phyloP scores from a whole-genome alignment of 2,797 vertebrate species.

The Phoxinus dragarum region DNA sequence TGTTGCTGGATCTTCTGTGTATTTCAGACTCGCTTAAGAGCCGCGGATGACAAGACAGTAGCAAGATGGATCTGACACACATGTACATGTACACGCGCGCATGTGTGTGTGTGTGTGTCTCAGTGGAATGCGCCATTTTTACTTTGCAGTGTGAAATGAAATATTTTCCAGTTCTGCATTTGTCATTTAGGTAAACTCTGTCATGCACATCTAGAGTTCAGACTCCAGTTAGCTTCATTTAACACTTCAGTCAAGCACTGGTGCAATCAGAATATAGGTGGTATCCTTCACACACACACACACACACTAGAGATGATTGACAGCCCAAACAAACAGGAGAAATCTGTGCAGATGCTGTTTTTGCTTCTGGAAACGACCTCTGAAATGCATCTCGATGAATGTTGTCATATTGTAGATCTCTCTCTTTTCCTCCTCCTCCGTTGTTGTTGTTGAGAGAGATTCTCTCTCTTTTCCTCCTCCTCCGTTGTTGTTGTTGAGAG shows the following conservation, averaged over 20 bases:
- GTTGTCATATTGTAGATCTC: no score
- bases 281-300: neutral
- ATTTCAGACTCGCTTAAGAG: conserved; percentile 29
- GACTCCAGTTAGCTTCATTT: neutral
- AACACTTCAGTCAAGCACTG: neutral
- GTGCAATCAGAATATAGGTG: neutral
- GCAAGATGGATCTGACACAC: conserved; percentile 10
- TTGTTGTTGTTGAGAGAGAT: no score
- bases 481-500: no score
- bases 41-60: neutral
- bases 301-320: neutral
- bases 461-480: no score
- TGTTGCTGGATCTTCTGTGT: conserved; percentile 14
- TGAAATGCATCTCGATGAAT: no score
- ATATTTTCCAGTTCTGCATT: neutral
- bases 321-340: neutral
- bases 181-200: neutral
- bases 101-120: no score
- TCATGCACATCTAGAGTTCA: neutral
- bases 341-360: neutral
- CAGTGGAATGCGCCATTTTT: conserved; percentile 57
- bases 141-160: conserved; percentile 50
- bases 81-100: no score
- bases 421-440: no score
- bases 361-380: no score